These are phyloP conservation scores for Cataglyphis rosenhaueri DNA, from an alignment of 2,888 invertebrate species.

Conservation along the genomic window DNA sequence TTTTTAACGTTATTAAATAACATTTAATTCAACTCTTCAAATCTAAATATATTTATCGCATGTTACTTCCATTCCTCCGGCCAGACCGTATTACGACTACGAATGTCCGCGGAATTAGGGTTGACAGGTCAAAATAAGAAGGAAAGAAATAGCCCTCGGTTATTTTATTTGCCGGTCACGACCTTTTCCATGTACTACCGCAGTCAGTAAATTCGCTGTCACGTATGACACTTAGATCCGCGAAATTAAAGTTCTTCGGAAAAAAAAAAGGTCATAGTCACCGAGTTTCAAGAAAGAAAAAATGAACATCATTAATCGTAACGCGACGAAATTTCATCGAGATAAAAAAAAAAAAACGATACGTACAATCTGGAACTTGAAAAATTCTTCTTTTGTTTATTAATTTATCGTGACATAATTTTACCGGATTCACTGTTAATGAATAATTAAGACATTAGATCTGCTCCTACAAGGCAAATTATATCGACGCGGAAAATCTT, in stretches of 20 bases:
- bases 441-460: constrained; percentile 46
- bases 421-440: constrained; percentile 48
- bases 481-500: constrained; percentile 58
- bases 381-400: constrained; percentile 48
- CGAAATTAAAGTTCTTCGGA: constrained; percentile 41
- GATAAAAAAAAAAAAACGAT: constrained; percentile 20
- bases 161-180: constrained; percentile 65
- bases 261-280: not conserved
- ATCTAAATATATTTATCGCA: not conserved
- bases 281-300: constrained; percentile 5
- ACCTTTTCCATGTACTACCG: constrained; percentile 55
- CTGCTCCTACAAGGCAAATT: constrained; percentile 60
- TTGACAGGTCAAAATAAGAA: constrained; percentile 60
- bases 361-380: constrained; percentile 40
- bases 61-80: constrained; percentile 7
- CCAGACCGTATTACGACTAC: constrained; percentile 38
- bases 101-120: constrained; percentile 50
- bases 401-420: constrained; percentile 60
- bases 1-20: not conserved
- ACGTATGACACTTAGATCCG: constrained; percentile 42
- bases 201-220: constrained; percentile 39
- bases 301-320: constrained; percentile 19
- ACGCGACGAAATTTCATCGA: constrained; percentile 17
- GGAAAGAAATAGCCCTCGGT: constrained; percentile 52
- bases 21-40: not conserved